A percentile compares a stretch with the other conserved stretches of the same genome.
Conservation (phyloP, 2,888 invertebrate genomes). For the Sipha maydis region DNA sequence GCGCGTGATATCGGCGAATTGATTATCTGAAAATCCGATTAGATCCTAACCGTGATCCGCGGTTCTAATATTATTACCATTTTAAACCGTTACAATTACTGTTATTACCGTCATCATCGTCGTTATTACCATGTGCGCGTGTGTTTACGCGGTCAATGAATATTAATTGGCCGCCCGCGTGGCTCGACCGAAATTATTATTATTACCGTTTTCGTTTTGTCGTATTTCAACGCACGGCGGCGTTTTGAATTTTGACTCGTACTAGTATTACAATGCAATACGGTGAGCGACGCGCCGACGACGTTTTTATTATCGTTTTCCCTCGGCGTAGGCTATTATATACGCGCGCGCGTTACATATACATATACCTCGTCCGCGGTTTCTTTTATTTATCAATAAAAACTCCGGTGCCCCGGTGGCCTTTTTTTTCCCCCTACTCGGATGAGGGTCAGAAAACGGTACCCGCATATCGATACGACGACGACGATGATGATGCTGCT, state of each 20-base stretch:
- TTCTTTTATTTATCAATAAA: constrained; percentile 60
- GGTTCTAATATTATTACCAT: too few species aligned
- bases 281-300: background rate
- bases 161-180: constrained; percentile 59
- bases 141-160: constrained; percentile 39
- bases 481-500: background rate
- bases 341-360: background rate
- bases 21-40: constrained; percentile 57
- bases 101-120: background rate
- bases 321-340: background rate
- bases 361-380: background rate
- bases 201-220: constrained; percentile 9
- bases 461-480: background rate
- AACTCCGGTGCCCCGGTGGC: constrained; percentile 7
- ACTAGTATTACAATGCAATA: background rate
- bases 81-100: too few species aligned
- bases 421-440: background rate
- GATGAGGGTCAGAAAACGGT: constrained; percentile 52
- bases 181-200: constrained; percentile 7
- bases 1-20: constrained; percentile 13
- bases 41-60: background rate
- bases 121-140: constrained; percentile 1
- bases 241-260: background rate
- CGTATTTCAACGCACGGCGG: background rate
- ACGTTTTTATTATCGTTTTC: constrained; percentile 12